Base-by-base conservation (phyloP, 2,888 invertebrate species). In the Malthinus seriepunctatus region DNA sequence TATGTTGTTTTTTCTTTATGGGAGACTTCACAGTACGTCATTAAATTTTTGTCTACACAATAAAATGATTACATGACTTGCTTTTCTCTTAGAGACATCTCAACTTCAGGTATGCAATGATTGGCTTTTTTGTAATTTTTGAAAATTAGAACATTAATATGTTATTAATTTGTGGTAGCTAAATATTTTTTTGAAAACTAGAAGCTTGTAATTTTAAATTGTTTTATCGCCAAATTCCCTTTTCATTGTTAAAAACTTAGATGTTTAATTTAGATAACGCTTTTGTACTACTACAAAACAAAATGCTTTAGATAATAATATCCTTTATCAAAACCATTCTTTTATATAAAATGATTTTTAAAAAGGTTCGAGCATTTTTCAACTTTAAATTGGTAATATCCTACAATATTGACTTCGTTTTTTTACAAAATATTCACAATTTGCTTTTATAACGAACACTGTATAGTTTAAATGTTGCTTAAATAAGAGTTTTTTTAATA, bases 61-160 rank as follows among this genome's bases (percentile, higher is more conserved):
- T 54, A 54, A 54, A 54, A 54, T 42, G 39, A 42, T 47, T 54
- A 54, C 54, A 33, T 54, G 54, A 54, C 54, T 54, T 54, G 54
- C 54, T 39, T 34, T 54, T 47, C 42, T 42, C 38, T 37, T 54
- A 39, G 31, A 32, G 31, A 32, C 32, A 46, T 47, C 38, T 53
- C 46, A 37, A 32, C 15, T 42, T 48, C 48, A 54, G 54, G 54
- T 54, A 54, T n/a, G 35, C 38, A 45, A 54, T 54, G 54, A 54
- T 12, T 10, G 42, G 39, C 32, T 38, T 32, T 54, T 54, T 54
- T 54, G 39, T 48, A 39, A 54, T 54, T 54, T 54, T 54, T 42
- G 4, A 42, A 42, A 42, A 42, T 42, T 42, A 42, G 9, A 42
- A 42, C 14, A 15, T 15, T 42, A 42, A 42, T 15, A 42, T 42